Conservation (phyloP, 2,888 invertebrate genomes). For the Oasisia sp. region DNA sequence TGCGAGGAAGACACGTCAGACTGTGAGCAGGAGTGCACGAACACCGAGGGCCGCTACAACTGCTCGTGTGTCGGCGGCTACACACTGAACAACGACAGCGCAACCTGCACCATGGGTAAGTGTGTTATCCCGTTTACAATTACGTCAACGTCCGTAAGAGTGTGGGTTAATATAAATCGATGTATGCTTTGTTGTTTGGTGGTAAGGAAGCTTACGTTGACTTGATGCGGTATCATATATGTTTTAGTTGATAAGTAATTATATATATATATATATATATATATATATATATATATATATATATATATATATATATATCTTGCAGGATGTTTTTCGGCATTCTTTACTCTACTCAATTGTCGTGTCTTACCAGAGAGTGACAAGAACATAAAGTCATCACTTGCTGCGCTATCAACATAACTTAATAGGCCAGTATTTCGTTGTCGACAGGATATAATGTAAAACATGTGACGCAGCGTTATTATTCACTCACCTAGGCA, state of each 20-base stretch:
- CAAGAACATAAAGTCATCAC: neutral
- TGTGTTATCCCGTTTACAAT: neutral
- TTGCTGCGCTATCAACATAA: neutral
- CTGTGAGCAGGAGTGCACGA: constrained; percentile 33
- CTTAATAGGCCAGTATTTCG: neutral
- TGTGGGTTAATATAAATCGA: neutral
- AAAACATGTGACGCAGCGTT: neutral
- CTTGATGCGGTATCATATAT: no score
- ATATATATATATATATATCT: no score
- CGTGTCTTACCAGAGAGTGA: neutral
- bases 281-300: no score
- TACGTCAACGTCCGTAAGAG: neutral
- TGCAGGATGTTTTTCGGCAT: neutral
- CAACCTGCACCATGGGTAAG: constrained; percentile 14
- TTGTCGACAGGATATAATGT: neutral
- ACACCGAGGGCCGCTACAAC: constrained; percentile 33
- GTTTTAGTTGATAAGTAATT: no score
- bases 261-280: no score
- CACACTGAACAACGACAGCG: neutral
- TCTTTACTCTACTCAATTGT: neutral
- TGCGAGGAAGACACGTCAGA: constrained; percentile 18
- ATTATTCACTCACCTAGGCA: neutral
- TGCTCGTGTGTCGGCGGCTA: constrained; percentile 33
- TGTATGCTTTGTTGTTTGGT: neutral
- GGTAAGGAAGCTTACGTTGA: neutral